These are phyloP conservation scores for Brachionus rubens DNA, from an alignment of 1,140 invertebrate genomes.

Conservation along the genomic window DNA sequence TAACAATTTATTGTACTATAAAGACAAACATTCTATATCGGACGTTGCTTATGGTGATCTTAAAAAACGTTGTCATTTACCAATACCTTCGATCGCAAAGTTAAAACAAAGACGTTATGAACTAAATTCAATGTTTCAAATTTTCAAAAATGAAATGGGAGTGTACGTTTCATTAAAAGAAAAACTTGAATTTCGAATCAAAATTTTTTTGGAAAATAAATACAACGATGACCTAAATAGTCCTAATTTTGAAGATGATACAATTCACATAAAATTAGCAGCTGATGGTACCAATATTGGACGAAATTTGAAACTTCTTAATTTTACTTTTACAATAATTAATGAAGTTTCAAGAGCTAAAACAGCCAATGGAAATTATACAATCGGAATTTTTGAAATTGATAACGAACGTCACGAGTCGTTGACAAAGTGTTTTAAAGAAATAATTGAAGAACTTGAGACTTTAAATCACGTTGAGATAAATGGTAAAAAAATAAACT, in stretches of 20 bases:
- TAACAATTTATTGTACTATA: conserved; percentile 34
- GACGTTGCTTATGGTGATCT: conserved; percentile 29
- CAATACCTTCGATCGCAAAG: conserved; percentile 23
- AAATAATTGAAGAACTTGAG: conserved; percentile 1
- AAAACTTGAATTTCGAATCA: neutral
- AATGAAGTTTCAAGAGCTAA: conserved; percentile 28
- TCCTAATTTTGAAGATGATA: neutral
- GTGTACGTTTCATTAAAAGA: conserved; percentile 21
- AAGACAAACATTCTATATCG: conserved; percentile 41
- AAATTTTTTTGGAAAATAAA: neutral
- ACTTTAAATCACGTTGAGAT: neutral
- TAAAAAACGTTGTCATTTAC: conserved; percentile 11
- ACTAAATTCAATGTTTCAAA: conserved; percentile 36
- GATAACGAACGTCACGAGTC: conserved; percentile 30
- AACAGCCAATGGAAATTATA: conserved; percentile 42
- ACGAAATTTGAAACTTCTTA: conserved; percentile 37
- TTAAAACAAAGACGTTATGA: conserved; percentile 4
- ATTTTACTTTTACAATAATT: conserved; percentile 43
- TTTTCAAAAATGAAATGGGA: conserved; percentile 33
- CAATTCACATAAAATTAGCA: neutral
- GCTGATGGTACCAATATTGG: conserved; percentile 43
- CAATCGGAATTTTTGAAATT: conserved; percentile 40
- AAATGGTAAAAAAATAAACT: neutral
- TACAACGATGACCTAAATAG: neutral
- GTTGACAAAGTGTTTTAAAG: conserved; percentile 7